These are phyloP conservation scores for Podocnemis expansa DNA, from an alignment of 2,113 vertebrate species.

Conservation along the genomic window DNA sequence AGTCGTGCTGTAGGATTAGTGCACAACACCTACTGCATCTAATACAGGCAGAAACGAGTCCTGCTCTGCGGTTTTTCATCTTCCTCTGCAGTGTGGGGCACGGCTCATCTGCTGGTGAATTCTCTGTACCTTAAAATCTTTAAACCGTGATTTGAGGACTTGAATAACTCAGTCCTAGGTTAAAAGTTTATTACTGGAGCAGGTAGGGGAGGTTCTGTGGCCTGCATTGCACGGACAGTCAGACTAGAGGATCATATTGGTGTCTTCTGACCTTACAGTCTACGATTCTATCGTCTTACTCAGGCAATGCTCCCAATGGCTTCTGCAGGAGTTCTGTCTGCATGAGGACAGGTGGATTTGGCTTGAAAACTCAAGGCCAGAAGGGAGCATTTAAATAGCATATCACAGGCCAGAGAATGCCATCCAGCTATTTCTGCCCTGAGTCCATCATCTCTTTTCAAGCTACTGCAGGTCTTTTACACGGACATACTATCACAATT, in stretches of 20 bases:
- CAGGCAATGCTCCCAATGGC: not conserved
- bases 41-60: accelerated
- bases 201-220: no score
- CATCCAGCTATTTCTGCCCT: not conserved
- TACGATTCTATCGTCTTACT: not conserved
- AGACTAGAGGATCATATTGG: no score
- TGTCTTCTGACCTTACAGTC: no score
- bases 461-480: not conserved
- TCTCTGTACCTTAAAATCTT: no score
- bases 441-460: not conserved
- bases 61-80: no score
- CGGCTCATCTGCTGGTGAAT: no score
- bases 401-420: not conserved
- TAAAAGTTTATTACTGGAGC: no score
- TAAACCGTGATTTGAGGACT: no score
- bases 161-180: no score
- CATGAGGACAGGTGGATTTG: not conserved
- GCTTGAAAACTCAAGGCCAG: not conserved
- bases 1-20: not conserved
- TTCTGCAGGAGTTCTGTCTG: not conserved
- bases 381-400: not conserved
- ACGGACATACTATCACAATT: not conserved
- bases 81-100: no score
- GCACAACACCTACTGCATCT: not conserved
- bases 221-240: no score